Evolutionary conservation across 1,140 invertebrate genomes (phyloP).

Genomic region (Sarcophaga bullata): DNA sequence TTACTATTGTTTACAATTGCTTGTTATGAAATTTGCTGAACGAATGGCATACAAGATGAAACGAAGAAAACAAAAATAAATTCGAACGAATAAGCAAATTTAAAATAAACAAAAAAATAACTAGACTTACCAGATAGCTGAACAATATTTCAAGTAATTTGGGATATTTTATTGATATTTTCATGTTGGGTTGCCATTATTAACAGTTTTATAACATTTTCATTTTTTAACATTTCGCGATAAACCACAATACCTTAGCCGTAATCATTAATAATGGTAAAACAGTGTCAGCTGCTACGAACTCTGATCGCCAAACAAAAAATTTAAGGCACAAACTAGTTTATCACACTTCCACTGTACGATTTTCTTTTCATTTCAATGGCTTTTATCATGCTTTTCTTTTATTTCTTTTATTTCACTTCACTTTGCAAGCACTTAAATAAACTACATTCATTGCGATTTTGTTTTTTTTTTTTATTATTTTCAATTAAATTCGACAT

Average conservation of each 20-base stretch:
- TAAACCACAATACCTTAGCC: no score
- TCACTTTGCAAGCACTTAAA: background rate
- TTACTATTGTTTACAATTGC: background rate
- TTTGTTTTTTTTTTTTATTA: no score
- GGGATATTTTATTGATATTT: no score
- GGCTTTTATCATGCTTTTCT: background rate
- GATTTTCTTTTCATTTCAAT: background rate
- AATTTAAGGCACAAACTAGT: background rate
- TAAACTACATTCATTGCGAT: no score
- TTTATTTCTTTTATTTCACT: background rate
- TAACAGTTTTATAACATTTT: no score
- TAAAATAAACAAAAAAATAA: no score
- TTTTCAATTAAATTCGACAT: background rate
- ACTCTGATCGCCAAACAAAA: background rate
- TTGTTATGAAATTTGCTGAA: background rate
- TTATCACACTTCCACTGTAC: background rate
- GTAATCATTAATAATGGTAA: background rate
- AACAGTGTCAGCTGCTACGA: background rate
- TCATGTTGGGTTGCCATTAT: no score
- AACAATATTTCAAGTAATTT: no score
- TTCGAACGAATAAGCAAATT: background rate
- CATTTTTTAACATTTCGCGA: no score
- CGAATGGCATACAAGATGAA: no score
- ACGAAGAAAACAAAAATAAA: background rate
- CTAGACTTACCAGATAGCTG: no score